phyloP scores from a whole-genome alignment of 2,888 invertebrate genomes.

The Colostygia pectinataria region DNA sequence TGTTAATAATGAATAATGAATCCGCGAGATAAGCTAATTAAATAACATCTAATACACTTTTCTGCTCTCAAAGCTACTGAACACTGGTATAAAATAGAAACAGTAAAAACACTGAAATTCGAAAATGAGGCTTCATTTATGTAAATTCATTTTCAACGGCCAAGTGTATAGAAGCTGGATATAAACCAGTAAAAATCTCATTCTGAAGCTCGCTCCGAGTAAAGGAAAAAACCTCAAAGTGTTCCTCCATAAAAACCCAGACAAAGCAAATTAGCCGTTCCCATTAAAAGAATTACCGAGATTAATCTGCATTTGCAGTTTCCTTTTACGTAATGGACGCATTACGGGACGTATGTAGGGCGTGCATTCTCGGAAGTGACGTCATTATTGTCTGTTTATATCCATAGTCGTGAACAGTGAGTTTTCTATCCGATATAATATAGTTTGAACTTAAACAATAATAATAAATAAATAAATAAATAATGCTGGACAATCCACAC shows the following conservation, averaged over 20 bases:
- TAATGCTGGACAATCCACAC: too few species aligned
- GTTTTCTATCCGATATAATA: too few species aligned
- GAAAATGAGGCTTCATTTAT: neutral
- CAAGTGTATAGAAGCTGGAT: neutral
- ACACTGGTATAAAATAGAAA: neutral
- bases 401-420: too few species aligned
- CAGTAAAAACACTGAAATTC: neutral
- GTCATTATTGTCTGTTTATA: conserved; percentile 8
- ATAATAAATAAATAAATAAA: too few species aligned
- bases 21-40: too few species aligned
- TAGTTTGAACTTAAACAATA: too few species aligned
- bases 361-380: conserved; percentile 1
- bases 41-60: neutral
- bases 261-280: conserved; percentile 17
- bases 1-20: too few species aligned
- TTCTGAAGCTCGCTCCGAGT: conserved; percentile 1
- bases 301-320: conserved; percentile 36
- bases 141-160: neutral
- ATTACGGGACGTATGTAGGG: conserved; percentile 19
- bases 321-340: conserved; percentile 33
- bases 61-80: neutral
- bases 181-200: neutral
- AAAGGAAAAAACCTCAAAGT: conserved; percentile 10
- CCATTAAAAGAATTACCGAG: conserved; percentile 26
- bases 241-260: conserved; percentile 8